Percentiles rank a stretch among this genome's conserved stretches.
Conservation (phyloP, 2,113 vertebrate genomes). For the Caracal caracal region DNA sequence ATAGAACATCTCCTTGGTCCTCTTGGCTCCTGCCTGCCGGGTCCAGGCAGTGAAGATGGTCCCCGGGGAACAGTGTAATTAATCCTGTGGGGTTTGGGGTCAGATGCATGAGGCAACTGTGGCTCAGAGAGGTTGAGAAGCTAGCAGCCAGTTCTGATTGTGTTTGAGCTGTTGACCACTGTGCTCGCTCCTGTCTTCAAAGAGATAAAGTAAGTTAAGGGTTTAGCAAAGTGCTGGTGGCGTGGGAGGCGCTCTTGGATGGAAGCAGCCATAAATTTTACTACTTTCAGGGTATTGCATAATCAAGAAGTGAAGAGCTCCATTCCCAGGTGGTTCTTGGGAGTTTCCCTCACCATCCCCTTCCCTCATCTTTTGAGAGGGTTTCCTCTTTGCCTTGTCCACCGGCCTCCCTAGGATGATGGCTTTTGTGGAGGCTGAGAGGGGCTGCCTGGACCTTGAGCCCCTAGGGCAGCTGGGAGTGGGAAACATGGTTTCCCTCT, state of each 20-base stretch:
- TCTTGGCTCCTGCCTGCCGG: neutral
- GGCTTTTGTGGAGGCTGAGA: neutral
- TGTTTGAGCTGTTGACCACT: neutral
- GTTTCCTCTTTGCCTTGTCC: neutral
- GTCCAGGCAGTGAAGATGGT: neutral
- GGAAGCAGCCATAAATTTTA: conserved; percentile 37
- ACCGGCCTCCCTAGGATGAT: neutral
- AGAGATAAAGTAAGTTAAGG: conserved; percentile 39
- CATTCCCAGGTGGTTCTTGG: conserved; percentile 32
- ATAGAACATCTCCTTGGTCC: neutral
- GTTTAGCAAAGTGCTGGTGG: neutral
- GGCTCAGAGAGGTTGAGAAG: conserved; percentile 54
- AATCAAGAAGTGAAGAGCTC: neutral
- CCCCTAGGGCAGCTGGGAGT: neutral
- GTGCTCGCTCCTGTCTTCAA: conserved; percentile 4
- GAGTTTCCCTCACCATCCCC: neutral
- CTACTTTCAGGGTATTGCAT: neutral
- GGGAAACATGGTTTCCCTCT: neutral
- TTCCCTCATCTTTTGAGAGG: neutral
- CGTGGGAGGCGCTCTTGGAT: neutral
- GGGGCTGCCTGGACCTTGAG: neutral
- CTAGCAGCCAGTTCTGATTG: neutral
- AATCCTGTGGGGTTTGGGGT: neutral
- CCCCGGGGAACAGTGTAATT: neutral
- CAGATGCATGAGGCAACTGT: neutral